phyloP scores from a whole-genome alignment of 2,113 vertebrate species.

The Pollachius pollachius region DNA sequence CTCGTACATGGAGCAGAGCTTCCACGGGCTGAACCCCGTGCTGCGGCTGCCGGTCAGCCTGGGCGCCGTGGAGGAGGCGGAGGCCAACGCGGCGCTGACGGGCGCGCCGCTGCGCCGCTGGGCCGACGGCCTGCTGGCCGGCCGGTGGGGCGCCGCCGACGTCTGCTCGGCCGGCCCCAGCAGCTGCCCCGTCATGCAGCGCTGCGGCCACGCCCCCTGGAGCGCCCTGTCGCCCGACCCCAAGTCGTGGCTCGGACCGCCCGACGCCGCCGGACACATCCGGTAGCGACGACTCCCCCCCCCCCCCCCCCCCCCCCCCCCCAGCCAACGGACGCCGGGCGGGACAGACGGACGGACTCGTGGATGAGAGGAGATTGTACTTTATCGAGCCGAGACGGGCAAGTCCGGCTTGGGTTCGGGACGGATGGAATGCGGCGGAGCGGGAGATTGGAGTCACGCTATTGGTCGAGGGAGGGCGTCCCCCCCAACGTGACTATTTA shows the following conservation, averaged over 20 bases:
- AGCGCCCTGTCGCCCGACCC: conserved; percentile 92
- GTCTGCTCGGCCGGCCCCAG: conserved; percentile 81
- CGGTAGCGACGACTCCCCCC: conserved; percentile 81
- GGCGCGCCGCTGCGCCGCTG: conserved; percentile 82
- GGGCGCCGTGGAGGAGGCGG: conserved; percentile 83
- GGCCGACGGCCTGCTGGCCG: conserved; percentile 84
- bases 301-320: background rate
- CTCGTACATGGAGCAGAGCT: conserved; percentile 98
- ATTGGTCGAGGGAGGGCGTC: too few species aligned
- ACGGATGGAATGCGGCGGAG: too few species aligned
- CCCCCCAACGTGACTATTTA: too few species aligned
- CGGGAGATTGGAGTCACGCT: too few species aligned
- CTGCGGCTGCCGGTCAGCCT: conserved; percentile 85
- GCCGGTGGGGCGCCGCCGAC: conserved; percentile 86
- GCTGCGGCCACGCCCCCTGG: conserved; percentile 84
- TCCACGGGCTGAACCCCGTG: conserved; percentile 92
- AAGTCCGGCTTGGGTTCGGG: background rate
- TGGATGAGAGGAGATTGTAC: background rate
- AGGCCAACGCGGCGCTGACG: conserved; percentile 77
- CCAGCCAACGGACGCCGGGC: too few species aligned
- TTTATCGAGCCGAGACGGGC: background rate
- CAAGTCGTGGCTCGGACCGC: conserved; percentile 83
- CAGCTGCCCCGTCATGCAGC: conserved; percentile 84
- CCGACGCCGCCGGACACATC: conserved; percentile 84
- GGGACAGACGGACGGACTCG: too few species aligned